These are phyloP conservation scores for Dysmachus trigonus DNA, from an alignment of 2,888 invertebrate genomes.

Conservation along the genomic window DNA sequence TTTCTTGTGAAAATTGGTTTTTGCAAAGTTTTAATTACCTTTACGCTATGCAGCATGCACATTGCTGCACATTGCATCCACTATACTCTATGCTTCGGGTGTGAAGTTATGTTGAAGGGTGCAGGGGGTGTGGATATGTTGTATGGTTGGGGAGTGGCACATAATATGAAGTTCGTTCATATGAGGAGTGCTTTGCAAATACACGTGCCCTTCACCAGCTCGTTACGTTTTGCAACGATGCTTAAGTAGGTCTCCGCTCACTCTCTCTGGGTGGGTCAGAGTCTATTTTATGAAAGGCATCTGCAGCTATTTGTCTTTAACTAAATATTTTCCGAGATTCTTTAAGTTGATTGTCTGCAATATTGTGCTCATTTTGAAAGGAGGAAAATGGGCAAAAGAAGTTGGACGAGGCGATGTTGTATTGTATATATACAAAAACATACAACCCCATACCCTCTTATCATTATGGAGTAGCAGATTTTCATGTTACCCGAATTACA, in stretches of 20 bases:
- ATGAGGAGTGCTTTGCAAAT: neutral
- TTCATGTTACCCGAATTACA: neutral
- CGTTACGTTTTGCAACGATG: neutral
- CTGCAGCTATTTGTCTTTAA: neutral
- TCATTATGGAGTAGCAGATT: neutral
- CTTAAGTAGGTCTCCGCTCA: neutral
- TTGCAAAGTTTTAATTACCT: constrained; percentile 18
- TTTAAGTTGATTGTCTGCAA: neutral
- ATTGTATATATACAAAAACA: neutral
- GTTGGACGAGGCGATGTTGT: neutral
- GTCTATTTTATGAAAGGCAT: neutral
- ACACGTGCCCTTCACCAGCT: neutral
- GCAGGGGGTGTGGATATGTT: neutral
- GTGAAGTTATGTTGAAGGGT: neutral
- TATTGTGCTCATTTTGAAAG: neutral
- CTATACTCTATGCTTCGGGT: neutral
- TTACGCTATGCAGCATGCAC: neutral
- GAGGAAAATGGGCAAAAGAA: neutral
- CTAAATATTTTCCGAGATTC: neutral
- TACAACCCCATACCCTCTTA: no score
- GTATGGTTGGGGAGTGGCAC: neutral
- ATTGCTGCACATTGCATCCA: neutral
- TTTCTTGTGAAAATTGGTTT: neutral
- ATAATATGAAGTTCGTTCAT: neutral
- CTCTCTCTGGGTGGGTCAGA: neutral